Conservation (phyloP, 1,140 invertebrate species). For the Pseudachorutes palmiensis region DNA sequence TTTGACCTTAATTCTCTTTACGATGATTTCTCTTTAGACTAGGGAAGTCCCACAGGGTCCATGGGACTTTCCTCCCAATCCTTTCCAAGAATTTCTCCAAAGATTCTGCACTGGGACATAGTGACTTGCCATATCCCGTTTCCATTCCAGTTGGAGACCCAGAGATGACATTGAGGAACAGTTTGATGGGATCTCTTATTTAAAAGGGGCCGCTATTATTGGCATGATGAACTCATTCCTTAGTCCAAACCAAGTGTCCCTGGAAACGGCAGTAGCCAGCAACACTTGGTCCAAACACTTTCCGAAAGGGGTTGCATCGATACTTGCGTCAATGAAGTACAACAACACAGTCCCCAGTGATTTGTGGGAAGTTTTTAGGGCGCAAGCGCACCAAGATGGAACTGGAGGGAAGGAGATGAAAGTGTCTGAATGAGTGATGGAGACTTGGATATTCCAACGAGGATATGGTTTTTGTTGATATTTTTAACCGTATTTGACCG, state of each 20-base stretch:
- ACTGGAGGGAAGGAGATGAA: constrained; percentile 52
- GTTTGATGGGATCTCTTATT: constrained; percentile 88
- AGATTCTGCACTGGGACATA: neutral
- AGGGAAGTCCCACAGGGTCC: no score
- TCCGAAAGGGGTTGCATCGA: constrained; percentile 67
- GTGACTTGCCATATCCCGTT: neutral
- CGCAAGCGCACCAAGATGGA: constrained; percentile 56
- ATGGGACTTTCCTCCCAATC: no score
- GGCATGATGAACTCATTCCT: constrained; percentile 91
- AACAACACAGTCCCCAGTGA: constrained; percentile 74
- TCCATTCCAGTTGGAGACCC: constrained; percentile 48
- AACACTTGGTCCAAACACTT: no score
- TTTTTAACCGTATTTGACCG: no score
- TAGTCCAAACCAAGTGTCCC: no score
- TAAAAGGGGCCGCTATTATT: constrained; percentile 77
- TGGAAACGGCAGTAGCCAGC: no score
- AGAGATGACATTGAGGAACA: constrained; percentile 86
- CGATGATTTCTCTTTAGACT: no score
- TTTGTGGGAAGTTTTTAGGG: constrained; percentile 70
- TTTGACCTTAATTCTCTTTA: no score
- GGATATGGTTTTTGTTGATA: no score
- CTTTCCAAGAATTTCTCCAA: no score
- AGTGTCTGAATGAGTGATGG: constrained; percentile 69
- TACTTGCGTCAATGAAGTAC: constrained; percentile 65
- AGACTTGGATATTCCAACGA: constrained; percentile 31